Conservation (phyloP, 1,140 invertebrate genomes). For the Orchestia grillus region DNA sequence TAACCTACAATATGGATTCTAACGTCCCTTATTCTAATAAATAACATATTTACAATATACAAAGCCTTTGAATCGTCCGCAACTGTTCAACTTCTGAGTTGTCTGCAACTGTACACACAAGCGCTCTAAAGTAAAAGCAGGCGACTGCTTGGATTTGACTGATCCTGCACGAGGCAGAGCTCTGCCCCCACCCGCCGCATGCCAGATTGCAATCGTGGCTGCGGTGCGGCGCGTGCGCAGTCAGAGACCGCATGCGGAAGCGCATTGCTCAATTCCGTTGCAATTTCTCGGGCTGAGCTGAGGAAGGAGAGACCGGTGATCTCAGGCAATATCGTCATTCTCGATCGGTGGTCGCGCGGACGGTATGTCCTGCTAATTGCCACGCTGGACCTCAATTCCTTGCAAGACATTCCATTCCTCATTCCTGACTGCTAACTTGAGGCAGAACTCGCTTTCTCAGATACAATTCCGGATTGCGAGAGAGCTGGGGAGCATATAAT, state of each 20-base stretch:
- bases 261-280: neutral
- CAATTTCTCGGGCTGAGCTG: neutral
- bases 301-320: neutral
- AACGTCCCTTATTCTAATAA: no score
- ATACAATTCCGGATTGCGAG: constrained; percentile 23
- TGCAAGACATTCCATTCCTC: constrained; percentile 38
- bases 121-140: neutral
- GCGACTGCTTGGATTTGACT: neutral
- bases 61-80: neutral
- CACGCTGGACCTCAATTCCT: constrained; percentile 31
- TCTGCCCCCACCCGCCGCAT: neutral
- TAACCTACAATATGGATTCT: no score
- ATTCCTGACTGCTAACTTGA: constrained; percentile 17
- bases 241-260: neutral
- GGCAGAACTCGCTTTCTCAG: neutral
- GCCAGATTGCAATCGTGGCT: neutral
- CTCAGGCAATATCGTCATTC: constrained; percentile 22
- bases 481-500: neutral
- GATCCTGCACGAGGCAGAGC: neutral
- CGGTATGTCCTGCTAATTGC: constrained; percentile 21
- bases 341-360: neutral
- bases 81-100: neutral
- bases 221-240: no score
- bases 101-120: neutral
- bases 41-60: neutral